These are phyloP conservation scores for Bubo scandiacus DNA, from an alignment of 2,113 vertebrate species.

Conservation along the genomic window DNA sequence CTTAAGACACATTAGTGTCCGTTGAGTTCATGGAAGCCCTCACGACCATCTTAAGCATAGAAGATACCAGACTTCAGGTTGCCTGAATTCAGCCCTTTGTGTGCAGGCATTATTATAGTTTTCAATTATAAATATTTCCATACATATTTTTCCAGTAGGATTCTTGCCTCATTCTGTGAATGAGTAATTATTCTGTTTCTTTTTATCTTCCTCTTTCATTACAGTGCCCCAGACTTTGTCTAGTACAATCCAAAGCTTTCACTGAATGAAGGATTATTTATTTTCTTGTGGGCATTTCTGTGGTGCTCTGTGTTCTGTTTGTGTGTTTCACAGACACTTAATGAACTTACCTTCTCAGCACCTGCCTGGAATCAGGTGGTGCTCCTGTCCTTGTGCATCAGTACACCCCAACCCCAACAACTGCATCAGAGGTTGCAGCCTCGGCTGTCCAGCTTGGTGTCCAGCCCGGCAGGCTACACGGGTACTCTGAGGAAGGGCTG, in stretches of 20 bases:
- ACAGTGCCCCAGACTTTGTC: conserved; percentile 61
- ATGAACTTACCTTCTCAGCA: background rate
- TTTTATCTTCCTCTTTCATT: conserved; percentile 68
- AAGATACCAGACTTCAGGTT: background rate
- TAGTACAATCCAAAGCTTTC: conserved; percentile 64
- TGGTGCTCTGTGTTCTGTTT: conserved; percentile 47
- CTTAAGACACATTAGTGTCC: background rate
- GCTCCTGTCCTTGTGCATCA: background rate
- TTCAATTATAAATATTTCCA: conserved; percentile 57
- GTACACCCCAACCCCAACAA: background rate
- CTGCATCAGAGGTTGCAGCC: background rate
- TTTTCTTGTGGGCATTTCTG: conserved; percentile 62
- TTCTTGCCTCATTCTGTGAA: conserved; percentile 59
- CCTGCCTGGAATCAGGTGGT: background rate
- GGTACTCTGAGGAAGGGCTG: background rate
- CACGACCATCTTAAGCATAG: background rate
- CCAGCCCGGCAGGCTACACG: background rate
- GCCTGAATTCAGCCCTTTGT: conserved; percentile 32
- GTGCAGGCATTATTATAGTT: conserved; percentile 26
- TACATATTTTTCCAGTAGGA: conserved; percentile 61
- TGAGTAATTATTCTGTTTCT: conserved; percentile 65
- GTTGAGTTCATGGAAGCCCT: background rate
- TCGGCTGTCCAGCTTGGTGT: background rate
- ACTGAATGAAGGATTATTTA: conserved; percentile 64
- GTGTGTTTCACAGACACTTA: conserved; percentile 20